Base-by-base conservation (phyloP, 2,113 vertebrate genomes). In the Actenoides hombroni region DNA sequence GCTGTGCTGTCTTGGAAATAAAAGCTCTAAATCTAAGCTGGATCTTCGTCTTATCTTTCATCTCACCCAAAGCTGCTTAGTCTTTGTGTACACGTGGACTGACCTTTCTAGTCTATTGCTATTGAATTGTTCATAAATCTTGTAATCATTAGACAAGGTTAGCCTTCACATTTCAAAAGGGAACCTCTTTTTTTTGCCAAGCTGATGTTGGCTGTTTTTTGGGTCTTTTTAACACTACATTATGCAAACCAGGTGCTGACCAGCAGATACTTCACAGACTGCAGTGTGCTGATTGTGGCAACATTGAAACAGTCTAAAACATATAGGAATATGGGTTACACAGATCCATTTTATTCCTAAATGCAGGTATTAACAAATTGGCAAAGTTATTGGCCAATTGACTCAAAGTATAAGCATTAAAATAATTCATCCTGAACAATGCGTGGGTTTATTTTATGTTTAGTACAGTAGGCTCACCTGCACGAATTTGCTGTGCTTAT, bases 381-480 rank as follows among this genome's bases (percentile, higher is more conserved):
- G 60, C 85, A 91, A 97, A 96, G 96, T 97, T 97, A 97, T 96
- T 96, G 96, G 93, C 93, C 97, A 98, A 93, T 97, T 98, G 97
- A 96, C 95, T 97, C 90, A 60, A 94, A 97, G 77, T 91, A 93
- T 93, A 97, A 96, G 88, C 94, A 96, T 97, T 97, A 97, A 97
- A 98, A 95, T 88, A 97, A 97, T 97, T 98, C 97, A 98, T 91
- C 96, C 97, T 67, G 97, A 97, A 97, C 96, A 97, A 95, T 92
- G 76, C 49, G 4, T 94, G 93, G 51, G 96, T 98, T 97, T 97
- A 93, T 97, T 98, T 98, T 97, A 98, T 91, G 95, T 92, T 92
- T 84, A 87, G 83, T 95, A 94, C 86, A 83, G 96, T 91, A 93
- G 83, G 95, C 79, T 98, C 87, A 97, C 97, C 95, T 95, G 95